Evolutionary conservation across 2,888 invertebrate species (phyloP).

Genomic region (Orchestes rusci): DNA sequence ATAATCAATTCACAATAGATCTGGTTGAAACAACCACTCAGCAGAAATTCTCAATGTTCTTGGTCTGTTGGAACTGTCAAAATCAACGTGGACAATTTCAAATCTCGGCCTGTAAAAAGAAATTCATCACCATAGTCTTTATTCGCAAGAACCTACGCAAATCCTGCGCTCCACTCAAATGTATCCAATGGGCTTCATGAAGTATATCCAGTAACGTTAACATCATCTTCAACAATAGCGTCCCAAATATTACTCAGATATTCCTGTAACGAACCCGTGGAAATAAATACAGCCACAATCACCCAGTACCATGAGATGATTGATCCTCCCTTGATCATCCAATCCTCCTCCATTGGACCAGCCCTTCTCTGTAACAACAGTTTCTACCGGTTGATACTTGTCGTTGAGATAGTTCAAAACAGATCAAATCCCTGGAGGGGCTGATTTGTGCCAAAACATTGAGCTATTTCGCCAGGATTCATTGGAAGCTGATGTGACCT

Average conservation of each 20-base stretch:
- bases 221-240: slow-evolving; percentile 20
- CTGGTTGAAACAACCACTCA: slow-evolving; percentile 32
- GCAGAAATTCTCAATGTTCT: slow-evolving; percentile 59
- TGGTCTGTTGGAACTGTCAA: slow-evolving; percentile 49
- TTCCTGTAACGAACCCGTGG: slow-evolving; percentile 14
- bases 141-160: slow-evolving; percentile 13
- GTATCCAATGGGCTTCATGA: slow-evolving; percentile 27
- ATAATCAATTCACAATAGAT: slow-evolving; percentile 7
- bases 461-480: slow-evolving; percentile 10
- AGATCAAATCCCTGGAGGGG: slow-evolving; percentile 11
- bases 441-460: slow-evolving; percentile 7
- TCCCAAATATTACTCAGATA: slow-evolving; percentile 18
- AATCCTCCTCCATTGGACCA: slow-evolving; percentile 12
- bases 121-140: not conserved
- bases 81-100: slow-evolving; percentile 63
- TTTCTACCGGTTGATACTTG: slow-evolving; percentile 8
- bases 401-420: slow-evolving; percentile 7
- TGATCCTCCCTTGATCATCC: slow-evolving; percentile 9
- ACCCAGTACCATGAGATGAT: slow-evolving; percentile 5
- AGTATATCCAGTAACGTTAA: slow-evolving; percentile 24
- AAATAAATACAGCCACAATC: no score
- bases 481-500: no score
- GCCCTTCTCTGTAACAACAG: slow-evolving; percentile 15
- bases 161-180: slow-evolving; percentile 27
- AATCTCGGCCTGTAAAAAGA: slow-evolving; percentile 51